Conservation (phyloP, 2,113 vertebrate species). For the Trinectes maculatus region DNA sequence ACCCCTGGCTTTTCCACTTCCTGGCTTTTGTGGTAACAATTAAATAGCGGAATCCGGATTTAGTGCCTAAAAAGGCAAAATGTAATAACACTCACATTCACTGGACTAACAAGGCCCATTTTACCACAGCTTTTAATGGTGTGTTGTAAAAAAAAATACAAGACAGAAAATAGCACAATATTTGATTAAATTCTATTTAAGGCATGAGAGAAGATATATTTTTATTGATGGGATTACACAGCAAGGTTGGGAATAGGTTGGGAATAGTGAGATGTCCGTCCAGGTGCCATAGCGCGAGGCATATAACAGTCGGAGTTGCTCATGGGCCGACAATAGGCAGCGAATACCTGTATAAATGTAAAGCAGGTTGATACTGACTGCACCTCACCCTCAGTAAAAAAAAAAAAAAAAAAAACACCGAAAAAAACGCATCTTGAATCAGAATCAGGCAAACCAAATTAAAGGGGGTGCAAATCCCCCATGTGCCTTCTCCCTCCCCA, state of each 20-base stretch:
- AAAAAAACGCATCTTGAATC: conserved; percentile 59
- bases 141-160: background rate
- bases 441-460: conserved; percentile 75
- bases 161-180: background rate
- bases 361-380: conserved; percentile 44
- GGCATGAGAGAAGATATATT: background rate
- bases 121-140: background rate
- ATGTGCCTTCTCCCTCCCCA: conserved; percentile 56
- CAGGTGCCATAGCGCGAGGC: background rate
- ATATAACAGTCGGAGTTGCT: background rate
- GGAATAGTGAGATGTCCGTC: background rate
- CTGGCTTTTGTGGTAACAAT: conserved; percentile 1
- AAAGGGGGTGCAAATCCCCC: conserved; percentile 71
- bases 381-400: conserved; percentile 29
- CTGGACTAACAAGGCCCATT: background rate
- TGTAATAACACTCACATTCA: conserved; percentile 1
- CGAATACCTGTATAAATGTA: conserved; percentile 70
- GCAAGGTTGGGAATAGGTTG: background rate
- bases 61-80: background rate
- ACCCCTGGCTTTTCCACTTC: background rate
- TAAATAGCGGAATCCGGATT: conserved; percentile 7
- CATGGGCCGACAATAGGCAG: background rate
- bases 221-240: background rate
- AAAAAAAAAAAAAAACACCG: background rate
- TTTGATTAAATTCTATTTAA: background rate